Evolutionary conservation across 2,888 invertebrate genomes (phyloP).

Genomic region (Gisinianus flammeolus): DNA sequence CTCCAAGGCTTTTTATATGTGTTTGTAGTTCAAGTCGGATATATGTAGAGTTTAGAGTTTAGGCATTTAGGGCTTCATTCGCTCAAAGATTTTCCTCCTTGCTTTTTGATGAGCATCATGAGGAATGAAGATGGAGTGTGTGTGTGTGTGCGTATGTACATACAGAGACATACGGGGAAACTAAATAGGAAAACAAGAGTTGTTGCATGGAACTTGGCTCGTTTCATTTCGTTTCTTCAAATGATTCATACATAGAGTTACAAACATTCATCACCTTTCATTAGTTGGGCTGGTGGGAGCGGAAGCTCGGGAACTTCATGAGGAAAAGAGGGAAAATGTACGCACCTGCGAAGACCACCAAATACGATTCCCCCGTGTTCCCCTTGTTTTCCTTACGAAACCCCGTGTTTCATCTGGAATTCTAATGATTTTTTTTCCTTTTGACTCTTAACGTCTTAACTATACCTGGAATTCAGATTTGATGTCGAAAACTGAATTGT

Average conservation of each 20-base stretch:
- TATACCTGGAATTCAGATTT: too few species aligned
- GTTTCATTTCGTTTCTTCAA: background rate
- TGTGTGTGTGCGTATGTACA: background rate
- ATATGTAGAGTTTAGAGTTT: background rate
- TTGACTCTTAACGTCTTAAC: too few species aligned
- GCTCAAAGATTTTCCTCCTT: background rate
- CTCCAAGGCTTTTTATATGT: background rate
- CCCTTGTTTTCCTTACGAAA: too few species aligned
- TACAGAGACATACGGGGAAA: background rate
- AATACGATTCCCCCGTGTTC: too few species aligned
- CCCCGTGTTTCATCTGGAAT: too few species aligned
- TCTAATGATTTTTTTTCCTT: too few species aligned
- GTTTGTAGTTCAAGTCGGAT: background rate
- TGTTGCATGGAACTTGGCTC: background rate
- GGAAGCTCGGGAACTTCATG: too few species aligned
- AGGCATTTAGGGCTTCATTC: background rate
- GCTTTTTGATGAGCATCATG: background rate
- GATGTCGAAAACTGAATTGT: too few species aligned
- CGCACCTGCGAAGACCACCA: too few species aligned
- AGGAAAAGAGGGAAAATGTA: too few species aligned
- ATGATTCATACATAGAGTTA: conserved; percentile 1
- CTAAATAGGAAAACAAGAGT: background rate
- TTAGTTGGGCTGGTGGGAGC: too few species aligned
- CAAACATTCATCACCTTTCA: conserved; percentile 28
- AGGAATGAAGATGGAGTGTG: background rate